Conservation (phyloP, 1,140 invertebrate genomes). For the Bilobella aurantiaca region DNA sequence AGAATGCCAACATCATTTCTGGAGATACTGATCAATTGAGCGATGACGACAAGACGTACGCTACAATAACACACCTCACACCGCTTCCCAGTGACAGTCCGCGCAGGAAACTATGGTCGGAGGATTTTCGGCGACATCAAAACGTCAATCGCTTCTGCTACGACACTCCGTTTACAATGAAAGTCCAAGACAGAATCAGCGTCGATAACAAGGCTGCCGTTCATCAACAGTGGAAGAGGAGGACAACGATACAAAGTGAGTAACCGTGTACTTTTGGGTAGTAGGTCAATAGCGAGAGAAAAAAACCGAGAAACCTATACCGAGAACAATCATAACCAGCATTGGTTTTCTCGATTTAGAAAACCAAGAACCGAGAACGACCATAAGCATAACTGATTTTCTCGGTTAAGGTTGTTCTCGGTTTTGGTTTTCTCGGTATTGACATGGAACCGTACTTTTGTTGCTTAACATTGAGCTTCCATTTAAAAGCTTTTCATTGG, state of each 20-base stretch:
- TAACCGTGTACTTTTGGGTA: too few relatives aligned
- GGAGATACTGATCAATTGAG: conserved; percentile 26
- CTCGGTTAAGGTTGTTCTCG: too few relatives aligned
- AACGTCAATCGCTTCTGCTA: conserved; percentile 32
- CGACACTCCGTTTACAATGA: conserved; percentile 33
- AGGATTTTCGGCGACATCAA: conserved; percentile 34
- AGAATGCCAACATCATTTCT: conserved; percentile 29
- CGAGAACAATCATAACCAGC: too few relatives aligned
- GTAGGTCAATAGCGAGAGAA: too few relatives aligned
- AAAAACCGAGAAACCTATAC: too few relatives aligned
- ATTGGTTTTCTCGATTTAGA: too few relatives aligned
- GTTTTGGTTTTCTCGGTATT: too few relatives aligned
- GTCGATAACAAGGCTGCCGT: conserved; percentile 34
- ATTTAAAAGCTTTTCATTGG: conserved; percentile 3
- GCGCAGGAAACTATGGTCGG: conserved; percentile 31
- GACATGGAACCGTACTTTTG: too few relatives aligned
- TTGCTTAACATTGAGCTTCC: too few relatives aligned
- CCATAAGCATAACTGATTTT: too few relatives aligned
- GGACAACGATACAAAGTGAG: conserved; percentile 34
- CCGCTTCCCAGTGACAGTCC: conserved; percentile 33
- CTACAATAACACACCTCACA: conserved; percentile 30
- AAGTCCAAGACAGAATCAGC: conserved; percentile 30
- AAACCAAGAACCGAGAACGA: too few relatives aligned
- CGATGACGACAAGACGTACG: conserved; percentile 31
- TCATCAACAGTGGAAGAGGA: conserved; percentile 33